phyloP scores from a whole-genome alignment of 2,113 vertebrate genomes.

The Tor tambroides region DNA sequence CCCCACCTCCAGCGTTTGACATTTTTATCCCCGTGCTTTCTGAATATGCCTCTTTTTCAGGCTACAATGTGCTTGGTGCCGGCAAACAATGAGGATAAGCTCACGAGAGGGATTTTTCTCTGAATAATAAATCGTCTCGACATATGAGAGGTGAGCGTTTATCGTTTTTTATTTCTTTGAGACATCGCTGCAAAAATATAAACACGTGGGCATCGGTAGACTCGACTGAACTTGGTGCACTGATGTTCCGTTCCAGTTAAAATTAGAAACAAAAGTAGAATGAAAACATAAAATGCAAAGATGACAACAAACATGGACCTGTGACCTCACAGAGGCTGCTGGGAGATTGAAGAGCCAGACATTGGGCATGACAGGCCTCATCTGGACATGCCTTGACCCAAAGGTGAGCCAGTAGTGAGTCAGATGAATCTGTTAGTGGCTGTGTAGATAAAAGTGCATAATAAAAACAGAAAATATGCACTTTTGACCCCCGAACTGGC shows the following conservation, averaged over 20 bases:
- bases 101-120: not conserved
- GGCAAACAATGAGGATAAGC: not conserved
- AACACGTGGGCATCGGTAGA: not conserved
- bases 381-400: constrained; percentile 30
- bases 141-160: not conserved
- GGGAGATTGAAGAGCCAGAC: constrained; percentile 24
- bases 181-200: constrained; percentile 1
- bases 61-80: not conserved
- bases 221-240: not conserved
- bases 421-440: constrained; percentile 29
- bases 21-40: constrained; percentile 31
- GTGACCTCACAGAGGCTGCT: constrained; percentile 15
- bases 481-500: constrained; percentile 19
- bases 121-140: not conserved
- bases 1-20: constrained; percentile 35
- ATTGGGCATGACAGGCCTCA: constrained; percentile 11
- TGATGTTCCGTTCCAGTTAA: not conserved
- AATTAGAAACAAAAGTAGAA: not conserved
- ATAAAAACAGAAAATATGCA: constrained; percentile 28
- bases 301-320: constrained; percentile 20
- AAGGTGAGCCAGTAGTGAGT: constrained; percentile 23
- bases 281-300: not conserved
- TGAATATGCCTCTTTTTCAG: constrained; percentile 23
- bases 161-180: not conserved
- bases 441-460: not conserved